Evolutionary conservation across 2,797 vertebrate species (phyloP).

Genomic region (Leuciscus waleckii): DNA sequence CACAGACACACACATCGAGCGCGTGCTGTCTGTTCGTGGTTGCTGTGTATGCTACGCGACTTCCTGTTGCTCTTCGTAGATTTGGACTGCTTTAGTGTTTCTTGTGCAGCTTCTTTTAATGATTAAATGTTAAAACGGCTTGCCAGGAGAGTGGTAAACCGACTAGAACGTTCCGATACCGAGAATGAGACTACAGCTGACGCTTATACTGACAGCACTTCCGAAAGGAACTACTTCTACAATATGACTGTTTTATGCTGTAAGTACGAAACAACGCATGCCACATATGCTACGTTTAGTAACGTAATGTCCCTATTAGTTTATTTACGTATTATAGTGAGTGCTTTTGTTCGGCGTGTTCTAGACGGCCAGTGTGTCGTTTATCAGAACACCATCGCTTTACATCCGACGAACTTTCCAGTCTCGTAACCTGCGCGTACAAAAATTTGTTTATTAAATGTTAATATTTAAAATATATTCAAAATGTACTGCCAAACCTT

Average conservation of each 20-base stretch:
- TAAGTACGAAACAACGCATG: not conserved
- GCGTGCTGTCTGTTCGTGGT: conserved; percentile 1
- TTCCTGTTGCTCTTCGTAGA: not conserved
- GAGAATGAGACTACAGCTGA: not conserved
- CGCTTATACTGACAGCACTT: not conserved
- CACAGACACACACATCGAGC: not conserved
- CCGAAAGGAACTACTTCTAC: not conserved
- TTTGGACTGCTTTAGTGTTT: not conserved
- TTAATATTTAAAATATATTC: not conserved
- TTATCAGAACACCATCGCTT: not conserved
- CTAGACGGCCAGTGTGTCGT: not conserved
- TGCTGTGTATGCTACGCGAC: not conserved
- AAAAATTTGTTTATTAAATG: not conserved
- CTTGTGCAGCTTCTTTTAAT: not conserved
- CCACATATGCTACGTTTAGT: not conserved
- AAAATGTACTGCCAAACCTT: not conserved
- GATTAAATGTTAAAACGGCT: too few species aligned
- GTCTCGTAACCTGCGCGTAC: not conserved
- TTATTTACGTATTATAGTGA: not conserved
- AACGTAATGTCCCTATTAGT: not conserved
- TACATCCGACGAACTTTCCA: not conserved
- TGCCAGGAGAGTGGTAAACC: not conserved
- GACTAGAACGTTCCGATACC: not conserved
- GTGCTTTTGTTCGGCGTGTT: not conserved
- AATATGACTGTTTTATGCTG: not conserved